Evolutionary conservation across 2,888 invertebrate species (phyloP), one percentile per base, ranked within the genome.

Genomic region (Portevinia maculata): DNA sequence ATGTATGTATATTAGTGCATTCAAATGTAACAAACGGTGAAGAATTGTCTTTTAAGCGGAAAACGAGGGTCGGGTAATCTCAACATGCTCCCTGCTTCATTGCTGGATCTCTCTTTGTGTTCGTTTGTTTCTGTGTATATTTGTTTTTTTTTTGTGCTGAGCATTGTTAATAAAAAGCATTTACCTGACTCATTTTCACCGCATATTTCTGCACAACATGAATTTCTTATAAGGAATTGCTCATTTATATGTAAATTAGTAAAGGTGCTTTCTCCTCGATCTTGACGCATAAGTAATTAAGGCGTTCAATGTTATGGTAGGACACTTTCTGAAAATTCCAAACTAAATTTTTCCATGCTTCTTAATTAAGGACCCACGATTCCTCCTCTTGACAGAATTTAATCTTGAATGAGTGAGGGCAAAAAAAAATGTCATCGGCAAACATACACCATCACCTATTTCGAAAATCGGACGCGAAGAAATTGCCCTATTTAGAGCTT

Each of bases 241-340:
- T 78, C 76, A 83, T 83, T 83, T 83, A 62, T 60, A 83, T 83
- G 71, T 60, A 76, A 83, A 83, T 76, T 71, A 76, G 46, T 30
- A 55, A 21, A 9, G 34, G 52, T 39, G 55, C 34, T 55, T 28
- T 57, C 41, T 50, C 17, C 3, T 19, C 30, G 24, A 34, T 44
- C 24, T 52, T n/a, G 34, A 3, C n/a, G 57, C 32, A 59, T 62
- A 69, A 79, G 75, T 75, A 69, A 79, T 79, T 69, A 74, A 69
- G 44, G 32, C 34, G 44, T 32, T 55, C 41, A 15, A 62, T 44
- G 50, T 48, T 59, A 34, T 28, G 11, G 19, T 13, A 34, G 73
- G 53, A 46, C 53, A 30, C 6, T 17, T 67, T 65, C 21, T 2
- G 15, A 13, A 13, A 34, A 28, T 39, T 17, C 44, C 37, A 13